phyloP scores from a whole-genome alignment of 2,888 invertebrate species.

The Cephus pygmeus region DNA sequence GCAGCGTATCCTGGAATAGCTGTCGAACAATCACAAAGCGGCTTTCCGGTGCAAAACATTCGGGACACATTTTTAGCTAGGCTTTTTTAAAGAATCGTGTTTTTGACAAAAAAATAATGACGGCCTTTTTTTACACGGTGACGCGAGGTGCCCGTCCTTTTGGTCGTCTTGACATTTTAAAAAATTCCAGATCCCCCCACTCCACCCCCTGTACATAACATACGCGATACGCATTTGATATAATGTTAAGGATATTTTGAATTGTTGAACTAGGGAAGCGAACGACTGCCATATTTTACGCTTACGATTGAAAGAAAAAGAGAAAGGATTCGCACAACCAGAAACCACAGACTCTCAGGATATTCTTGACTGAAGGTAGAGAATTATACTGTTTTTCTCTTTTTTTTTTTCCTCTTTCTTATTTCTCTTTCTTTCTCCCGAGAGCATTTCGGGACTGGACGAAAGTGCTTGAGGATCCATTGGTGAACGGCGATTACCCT shows the following conservation, averaged over 20 bases:
- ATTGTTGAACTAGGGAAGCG: slow-evolving; percentile 21
- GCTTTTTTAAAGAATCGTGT: neutral
- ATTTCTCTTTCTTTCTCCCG: neutral
- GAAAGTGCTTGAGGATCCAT: slow-evolving; percentile 4
- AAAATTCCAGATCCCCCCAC: too few relatives aligned
- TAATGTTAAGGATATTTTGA: neutral
- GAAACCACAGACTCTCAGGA: neutral
- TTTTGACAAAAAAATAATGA: neutral
- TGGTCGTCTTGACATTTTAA: neutral
- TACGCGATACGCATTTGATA: neutral
- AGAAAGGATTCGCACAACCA: slow-evolving; percentile 6
- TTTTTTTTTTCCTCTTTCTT: neutral
- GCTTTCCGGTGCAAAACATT: neutral
- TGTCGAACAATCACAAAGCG: neutral
- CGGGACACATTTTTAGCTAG: neutral
- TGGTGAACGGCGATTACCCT: neutral
- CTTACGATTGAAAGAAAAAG: slow-evolving; percentile 28
- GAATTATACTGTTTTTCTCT: neutral
- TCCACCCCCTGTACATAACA: neutral
- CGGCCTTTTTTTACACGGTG: neutral
- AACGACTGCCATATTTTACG: slow-evolving; percentile 41
- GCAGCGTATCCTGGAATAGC: neutral
- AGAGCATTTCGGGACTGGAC: neutral
- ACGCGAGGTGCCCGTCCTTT: neutral
- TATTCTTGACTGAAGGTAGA: neutral